Percentiles rank a stretch among this genome's conserved stretches.
These are phyloP conservation scores for Hymenochirus boettgeri DNA, from an alignment of 2,113 vertebrate genomes.

Conservation along the genomic window DNA sequence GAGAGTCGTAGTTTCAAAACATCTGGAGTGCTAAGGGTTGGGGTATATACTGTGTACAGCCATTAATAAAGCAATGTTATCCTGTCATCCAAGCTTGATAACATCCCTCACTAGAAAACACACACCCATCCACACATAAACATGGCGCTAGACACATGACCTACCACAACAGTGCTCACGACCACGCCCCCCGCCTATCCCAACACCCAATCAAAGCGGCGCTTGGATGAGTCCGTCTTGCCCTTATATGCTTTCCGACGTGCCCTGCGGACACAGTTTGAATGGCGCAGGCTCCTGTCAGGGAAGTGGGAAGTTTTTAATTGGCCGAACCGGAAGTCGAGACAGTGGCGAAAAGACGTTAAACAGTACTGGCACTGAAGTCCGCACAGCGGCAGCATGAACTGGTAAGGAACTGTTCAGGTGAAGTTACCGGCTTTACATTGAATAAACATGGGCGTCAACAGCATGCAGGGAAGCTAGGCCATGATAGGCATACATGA, in stretches of 20 bases:
- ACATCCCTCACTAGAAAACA: no score
- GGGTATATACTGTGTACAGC: no score
- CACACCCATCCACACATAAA: background rate
- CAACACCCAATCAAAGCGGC: background rate
- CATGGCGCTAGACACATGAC: background rate
- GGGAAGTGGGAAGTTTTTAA: background rate
- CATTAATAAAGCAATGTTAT: no score
- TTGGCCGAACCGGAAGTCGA: background rate
- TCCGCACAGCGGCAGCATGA: constrained; percentile 21
- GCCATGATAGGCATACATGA: no score
- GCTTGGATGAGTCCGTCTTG: background rate
- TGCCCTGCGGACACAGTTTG: constrained; percentile 18
- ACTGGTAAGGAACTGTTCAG: background rate
- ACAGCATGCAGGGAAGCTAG: background rate
- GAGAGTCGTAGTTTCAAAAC: no score
- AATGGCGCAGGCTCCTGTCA: constrained; percentile 22
- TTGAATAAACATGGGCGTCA: background rate
- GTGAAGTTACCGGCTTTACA: background rate
- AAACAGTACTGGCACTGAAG: no score
- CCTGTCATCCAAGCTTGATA: background rate
- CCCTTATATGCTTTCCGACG: background rate
- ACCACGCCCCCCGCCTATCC: background rate
- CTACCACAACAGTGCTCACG: background rate
- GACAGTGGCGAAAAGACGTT: no score
- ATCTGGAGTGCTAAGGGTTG: no score